These are phyloP conservation scores for Campoletis sonorensis DNA, from an alignment of 1,140 invertebrate species.

Conservation along the genomic window DNA sequence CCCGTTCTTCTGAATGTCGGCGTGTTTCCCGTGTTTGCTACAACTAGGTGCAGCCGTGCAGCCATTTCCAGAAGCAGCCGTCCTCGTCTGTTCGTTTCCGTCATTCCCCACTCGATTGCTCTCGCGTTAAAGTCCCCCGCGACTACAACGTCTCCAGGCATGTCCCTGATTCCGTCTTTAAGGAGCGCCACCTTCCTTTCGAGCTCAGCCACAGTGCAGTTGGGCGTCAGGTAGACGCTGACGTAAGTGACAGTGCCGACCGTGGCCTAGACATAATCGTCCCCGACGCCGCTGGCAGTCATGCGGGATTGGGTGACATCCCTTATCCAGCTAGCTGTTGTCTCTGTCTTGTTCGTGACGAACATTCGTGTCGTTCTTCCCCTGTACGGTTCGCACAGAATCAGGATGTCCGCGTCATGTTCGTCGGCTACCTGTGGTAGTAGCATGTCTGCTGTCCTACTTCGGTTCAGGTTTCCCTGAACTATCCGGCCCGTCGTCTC, in stretches of 20 bases:
- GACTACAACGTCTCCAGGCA: conserved; percentile 29
- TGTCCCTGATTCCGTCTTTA: conserved; percentile 26
- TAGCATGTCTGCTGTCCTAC: neutral
- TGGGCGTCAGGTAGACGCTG: conserved; percentile 37
- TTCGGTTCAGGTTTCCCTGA: neutral
- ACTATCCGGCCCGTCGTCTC: neutral
- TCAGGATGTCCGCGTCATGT: conserved; percentile 13
- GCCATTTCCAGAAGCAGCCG: conserved; percentile 29
- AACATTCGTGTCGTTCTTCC: neutral
- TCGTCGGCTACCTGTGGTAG: neutral
- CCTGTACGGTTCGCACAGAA: neutral
- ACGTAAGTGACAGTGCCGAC: conserved; percentile 25
- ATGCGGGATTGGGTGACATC: no score
- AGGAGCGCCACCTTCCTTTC: neutral
- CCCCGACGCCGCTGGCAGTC: conserved; percentile 12
- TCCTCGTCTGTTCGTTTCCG: conserved; percentile 28
- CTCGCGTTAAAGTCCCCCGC: conserved; percentile 44
- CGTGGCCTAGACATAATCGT: conserved; percentile 30
- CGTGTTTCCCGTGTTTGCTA: conserved; percentile 16
- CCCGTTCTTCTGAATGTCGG: conserved; percentile 43
- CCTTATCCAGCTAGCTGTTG: no score
- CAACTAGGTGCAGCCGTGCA: neutral
- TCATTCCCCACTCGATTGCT: conserved; percentile 40
- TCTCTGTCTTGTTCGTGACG: no score
- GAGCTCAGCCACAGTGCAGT: conserved; percentile 2